Evolutionary conservation across 2,888 invertebrate genomes (phyloP), one percentile per base, ranked within the genome.

Genomic region (Caenorhabditis sp.): DNA sequence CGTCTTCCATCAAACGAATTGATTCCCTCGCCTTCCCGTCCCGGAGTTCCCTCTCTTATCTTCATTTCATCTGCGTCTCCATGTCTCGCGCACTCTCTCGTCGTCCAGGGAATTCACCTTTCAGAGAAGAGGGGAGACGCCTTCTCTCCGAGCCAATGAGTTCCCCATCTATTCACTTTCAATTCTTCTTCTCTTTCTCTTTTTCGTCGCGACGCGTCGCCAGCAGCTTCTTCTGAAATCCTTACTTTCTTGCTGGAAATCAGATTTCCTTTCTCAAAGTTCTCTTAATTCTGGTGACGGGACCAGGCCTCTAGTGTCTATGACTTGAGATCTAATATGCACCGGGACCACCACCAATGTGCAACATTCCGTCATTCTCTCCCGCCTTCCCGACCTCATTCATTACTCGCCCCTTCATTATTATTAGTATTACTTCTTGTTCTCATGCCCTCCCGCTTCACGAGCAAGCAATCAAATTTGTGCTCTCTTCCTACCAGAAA

Each of bases 1-100:
- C 76, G 76, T 67, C 67, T 67, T 76, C 76, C 76, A 76, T 76
- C 76, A 76, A 76, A 67, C 67, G 50, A 76, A 76, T 76, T 76
- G 67, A 76, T 76, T 76, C 76, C 24, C 5, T 32, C 32, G n/a
- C n/a, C n/a, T n/a, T n/a, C n/a, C n/a, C n/a, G n/a, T n/a, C n/a
- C n/a, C 51, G 51, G 65, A 67, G 65, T 67, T 65, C 65, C 35
- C 53, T 71, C 55, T 62, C 76, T 76, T 76, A 76, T 76, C 76
- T 76, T 67, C 67, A 76, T 61, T 76, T 65, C 60, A 58, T 67
- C 76, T 67, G 67, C 67, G 20, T 44, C 76, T 76, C 76, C 50
- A 53, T 61, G 28, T 61, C 76, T 44, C 13, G 11, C 40, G 18
- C 40, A 61, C 40, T 76, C 60, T 76, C 76, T 67, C 51, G 40